phyloP scores from a whole-genome alignment of 2,797 vertebrate species.

The Malacoctenus gilli region DNA sequence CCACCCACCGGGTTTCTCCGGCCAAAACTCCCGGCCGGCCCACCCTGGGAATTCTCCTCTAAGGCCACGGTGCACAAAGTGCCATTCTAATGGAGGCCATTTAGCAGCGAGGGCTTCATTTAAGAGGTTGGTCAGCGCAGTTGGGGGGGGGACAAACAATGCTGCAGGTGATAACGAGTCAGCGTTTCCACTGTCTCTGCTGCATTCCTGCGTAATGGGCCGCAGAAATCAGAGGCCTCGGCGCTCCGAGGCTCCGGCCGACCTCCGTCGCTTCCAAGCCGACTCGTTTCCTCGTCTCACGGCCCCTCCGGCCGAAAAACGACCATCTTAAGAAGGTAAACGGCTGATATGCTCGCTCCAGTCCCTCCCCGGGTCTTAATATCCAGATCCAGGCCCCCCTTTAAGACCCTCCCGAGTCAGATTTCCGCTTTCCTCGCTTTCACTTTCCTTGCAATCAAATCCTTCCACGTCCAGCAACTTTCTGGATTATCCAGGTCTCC shows the following conservation, averaged over 20 bases:
- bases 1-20: slow-evolving; percentile 64
- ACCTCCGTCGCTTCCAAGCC: no score
- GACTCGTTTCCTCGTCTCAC: no score
- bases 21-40: slow-evolving; percentile 59
- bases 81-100: slow-evolving; percentile 75
- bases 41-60: slow-evolving; percentile 79
- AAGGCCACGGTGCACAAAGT: slow-evolving; percentile 75
- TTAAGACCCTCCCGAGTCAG: slow-evolving; percentile 29
- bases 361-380: slow-evolving; percentile 3
- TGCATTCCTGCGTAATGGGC: slow-evolving; percentile 36
- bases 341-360: slow-evolving; percentile 17
- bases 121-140: slow-evolving; percentile 63
- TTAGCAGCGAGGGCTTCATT: slow-evolving; percentile 76
- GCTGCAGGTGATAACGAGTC: slow-evolving; percentile 68
- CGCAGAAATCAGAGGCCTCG: slow-evolving; percentile 16
- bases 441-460: slow-evolving; percentile 28
- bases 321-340: slow-evolving; percentile 30
- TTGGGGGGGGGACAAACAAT: slow-evolving; percentile 64
- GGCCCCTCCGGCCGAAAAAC: slow-evolving; percentile 24
- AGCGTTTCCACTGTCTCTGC: slow-evolving; percentile 55
- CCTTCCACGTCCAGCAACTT: slow-evolving; percentile 25
- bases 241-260: no score
- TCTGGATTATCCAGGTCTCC: slow-evolving; percentile 6
- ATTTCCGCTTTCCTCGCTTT: slow-evolving; percentile 38
- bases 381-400: slow-evolving; percentile 28